Percentiles rank a stretch among this genome's conserved stretches.
Evolutionary conservation across 2,113 vertebrate genomes (phyloP).

Genomic region (Pantherophis guttatus): DNA sequence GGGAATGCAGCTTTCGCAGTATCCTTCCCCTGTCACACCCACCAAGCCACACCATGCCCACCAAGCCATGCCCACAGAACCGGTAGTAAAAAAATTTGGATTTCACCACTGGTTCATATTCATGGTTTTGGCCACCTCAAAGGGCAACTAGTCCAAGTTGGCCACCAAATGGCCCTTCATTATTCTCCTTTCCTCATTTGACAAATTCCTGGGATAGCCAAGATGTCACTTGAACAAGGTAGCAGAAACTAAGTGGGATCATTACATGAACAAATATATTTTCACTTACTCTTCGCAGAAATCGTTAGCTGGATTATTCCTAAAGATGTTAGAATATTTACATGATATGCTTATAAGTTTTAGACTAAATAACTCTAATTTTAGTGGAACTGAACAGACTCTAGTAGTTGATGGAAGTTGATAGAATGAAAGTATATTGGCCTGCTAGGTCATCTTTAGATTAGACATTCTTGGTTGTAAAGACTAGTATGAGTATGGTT

Average conservation of each 20-base stretch:
- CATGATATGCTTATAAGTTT: background rate
- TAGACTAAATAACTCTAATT: background rate
- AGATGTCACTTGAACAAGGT: background rate
- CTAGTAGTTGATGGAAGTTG: background rate
- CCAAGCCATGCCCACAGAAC: too few species aligned
- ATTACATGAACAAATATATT: background rate
- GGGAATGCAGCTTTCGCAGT: too few species aligned
- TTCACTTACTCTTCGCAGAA: background rate
- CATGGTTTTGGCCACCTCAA: background rate
- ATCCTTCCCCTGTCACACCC: too few species aligned
- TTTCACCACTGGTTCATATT: background rate
- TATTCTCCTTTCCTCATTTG: background rate
- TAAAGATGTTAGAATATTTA: background rate
- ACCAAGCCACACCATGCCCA: too few species aligned
- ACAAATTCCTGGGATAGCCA: background rate
- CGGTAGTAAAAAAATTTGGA: too few species aligned
- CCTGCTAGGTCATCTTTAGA: background rate
- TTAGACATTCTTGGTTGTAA: background rate
- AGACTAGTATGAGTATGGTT: background rate
- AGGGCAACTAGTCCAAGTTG: background rate
- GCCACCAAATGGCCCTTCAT: background rate
- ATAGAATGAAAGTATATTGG: background rate
- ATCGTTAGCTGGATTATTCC: background rate
- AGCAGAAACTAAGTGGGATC: background rate
- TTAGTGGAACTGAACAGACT: background rate